Evolutionary conservation across 2,797 vertebrate species (phyloP).

Genomic region (Phalanger gymnotis): DNA sequence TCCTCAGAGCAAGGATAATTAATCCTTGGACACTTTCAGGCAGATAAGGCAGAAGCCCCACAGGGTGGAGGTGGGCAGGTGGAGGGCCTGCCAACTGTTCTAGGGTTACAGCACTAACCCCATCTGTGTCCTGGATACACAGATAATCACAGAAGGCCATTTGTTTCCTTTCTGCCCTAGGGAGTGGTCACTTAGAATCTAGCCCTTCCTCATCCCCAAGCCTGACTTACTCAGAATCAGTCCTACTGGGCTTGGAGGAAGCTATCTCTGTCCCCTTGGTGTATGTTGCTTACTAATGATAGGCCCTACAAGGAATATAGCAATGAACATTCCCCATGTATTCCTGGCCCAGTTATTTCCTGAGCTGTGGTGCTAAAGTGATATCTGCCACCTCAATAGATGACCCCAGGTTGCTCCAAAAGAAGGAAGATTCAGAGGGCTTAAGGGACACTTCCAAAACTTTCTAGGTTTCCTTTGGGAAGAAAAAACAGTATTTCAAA

Average conservation of each 20-base stretch:
- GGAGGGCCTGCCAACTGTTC: background rate
- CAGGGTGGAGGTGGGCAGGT: too few species aligned
- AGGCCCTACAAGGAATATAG: background rate
- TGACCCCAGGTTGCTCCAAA: background rate
- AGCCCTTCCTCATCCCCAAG: background rate
- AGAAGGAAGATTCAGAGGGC: background rate
- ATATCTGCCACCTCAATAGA: background rate
- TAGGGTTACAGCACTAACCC: background rate
- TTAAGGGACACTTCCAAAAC: background rate
- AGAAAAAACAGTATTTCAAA: background rate
- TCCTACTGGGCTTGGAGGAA: background rate
- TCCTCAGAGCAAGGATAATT: background rate
- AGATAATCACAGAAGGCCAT: background rate
- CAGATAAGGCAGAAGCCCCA: background rate
- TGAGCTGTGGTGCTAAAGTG: background rate
- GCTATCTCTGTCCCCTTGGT: background rate
- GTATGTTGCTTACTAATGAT: background rate
- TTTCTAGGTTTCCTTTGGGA: background rate
- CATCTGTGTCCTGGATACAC: background rate
- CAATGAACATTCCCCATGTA: background rate
- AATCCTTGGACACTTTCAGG: background rate
- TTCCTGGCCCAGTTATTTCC: background rate
- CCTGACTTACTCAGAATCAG: background rate
- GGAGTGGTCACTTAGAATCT: background rate
- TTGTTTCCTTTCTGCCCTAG: background rate